phyloP scores from a whole-genome alignment of 2,797 vertebrate genomes.

The Danio jaintianensis region DNA sequence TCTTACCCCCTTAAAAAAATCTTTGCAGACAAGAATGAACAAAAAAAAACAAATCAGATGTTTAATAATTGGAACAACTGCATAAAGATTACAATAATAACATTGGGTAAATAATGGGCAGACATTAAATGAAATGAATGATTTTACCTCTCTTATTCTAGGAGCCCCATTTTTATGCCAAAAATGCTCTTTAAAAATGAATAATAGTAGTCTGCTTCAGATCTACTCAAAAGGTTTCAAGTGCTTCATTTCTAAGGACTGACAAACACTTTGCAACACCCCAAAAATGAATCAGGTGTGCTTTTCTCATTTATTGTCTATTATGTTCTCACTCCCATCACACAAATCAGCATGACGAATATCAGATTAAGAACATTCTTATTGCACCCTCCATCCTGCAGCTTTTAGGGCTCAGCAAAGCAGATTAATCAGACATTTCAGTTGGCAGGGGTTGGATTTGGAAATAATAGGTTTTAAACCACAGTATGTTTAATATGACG shows the following conservation, averaged over 20 bases:
- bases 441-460: background rate
- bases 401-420: slow-evolving; percentile 1
- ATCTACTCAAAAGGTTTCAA: slow-evolving; percentile 6
- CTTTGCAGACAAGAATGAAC: no score
- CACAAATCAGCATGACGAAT: slow-evolving; percentile 37
- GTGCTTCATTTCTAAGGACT: background rate
- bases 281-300: slow-evolving; percentile 37
- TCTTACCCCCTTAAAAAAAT: no score
- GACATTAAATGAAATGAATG: slow-evolving; percentile 1
- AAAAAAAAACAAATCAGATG: no score
- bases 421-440: slow-evolving; percentile 20
- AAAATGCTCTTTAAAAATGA: slow-evolving; percentile 21
- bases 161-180: background rate
- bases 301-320: slow-evolving; percentile 33
- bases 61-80: no score
- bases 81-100: no score
- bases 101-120: no score
- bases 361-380: slow-evolving; percentile 26
- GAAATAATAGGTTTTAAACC: slow-evolving; percentile 5
- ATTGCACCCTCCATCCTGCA: slow-evolving; percentile 3
- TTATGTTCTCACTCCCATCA: slow-evolving; percentile 38
- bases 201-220: background rate
- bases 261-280: slow-evolving; percentile 40
- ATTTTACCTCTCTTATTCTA: background rate
- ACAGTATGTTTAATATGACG: slow-evolving; percentile 11